Conservation (phyloP, 2,888 invertebrate genomes). For the Tenthredo amoena region DNA sequence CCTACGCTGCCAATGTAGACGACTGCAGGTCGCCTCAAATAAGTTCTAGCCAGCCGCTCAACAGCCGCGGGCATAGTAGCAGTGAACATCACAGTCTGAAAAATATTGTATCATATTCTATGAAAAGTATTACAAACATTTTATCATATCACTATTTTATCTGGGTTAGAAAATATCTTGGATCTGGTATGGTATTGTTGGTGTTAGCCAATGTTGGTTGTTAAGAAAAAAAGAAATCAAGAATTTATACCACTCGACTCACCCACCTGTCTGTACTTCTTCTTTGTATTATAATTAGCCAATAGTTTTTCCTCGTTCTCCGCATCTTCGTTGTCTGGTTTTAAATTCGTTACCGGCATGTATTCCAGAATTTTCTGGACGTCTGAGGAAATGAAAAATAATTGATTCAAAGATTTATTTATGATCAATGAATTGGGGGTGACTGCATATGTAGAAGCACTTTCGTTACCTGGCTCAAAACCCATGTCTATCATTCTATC, state of each 20-base stretch:
- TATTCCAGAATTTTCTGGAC: conserved; percentile 98
- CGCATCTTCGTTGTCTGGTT: conserved; percentile 98
- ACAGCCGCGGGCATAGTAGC: conserved; percentile 99
- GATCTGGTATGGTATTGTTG: conserved; percentile 4
- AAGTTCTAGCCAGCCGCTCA: conserved; percentile 96
- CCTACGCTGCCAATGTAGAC: conserved; percentile 98
- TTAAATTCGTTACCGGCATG: conserved; percentile 98
- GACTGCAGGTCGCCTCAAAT: conserved; percentile 96
- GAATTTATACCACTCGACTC: conserved; percentile 48
- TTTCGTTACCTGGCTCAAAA: conserved; percentile 89
- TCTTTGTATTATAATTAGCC: conserved; percentile 96
- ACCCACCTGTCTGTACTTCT: conserved; percentile 95
- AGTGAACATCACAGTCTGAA: conserved; percentile 99
- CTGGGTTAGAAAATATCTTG: background rate
- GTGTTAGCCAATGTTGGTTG: background rate
- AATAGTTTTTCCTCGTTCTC: conserved; percentile 95
- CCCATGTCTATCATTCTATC: conserved; percentile 99
- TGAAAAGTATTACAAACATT: no score
- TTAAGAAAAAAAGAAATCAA: background rate
- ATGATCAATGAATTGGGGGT: background rate
- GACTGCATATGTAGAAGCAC: background rate
- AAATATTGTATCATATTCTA: conserved; percentile 53
- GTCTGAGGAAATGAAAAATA: conserved; percentile 77
- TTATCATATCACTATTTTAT: no score
- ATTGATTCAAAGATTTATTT: background rate